A percentile compares a stretch with the other conserved stretches of the same genome.
phyloP scores from a whole-genome alignment of 2,113 vertebrate species.

The Symphodus melops region DNA sequence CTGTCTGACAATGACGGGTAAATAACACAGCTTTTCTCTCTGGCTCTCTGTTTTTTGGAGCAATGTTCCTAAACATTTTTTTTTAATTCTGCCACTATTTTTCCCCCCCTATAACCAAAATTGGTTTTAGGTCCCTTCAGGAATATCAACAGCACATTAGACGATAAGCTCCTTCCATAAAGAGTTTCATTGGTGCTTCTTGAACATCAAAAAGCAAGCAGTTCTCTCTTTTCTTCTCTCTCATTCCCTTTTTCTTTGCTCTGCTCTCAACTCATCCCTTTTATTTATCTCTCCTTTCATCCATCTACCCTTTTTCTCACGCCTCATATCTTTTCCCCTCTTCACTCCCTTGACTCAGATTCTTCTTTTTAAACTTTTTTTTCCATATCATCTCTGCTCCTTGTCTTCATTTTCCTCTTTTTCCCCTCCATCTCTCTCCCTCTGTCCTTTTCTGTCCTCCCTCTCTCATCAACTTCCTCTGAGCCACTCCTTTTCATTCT shows the following conservation, averaged over 20 bases:
- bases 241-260: constrained; percentile 23
- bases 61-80: constrained; percentile 21
- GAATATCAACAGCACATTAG: constrained; percentile 38
- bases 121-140: constrained; percentile 27
- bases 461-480: constrained; percentile 24
- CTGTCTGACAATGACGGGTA: constrained; percentile 68
- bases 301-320: constrained; percentile 3
- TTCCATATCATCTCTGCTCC: constrained; percentile 12
- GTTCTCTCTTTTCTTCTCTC: constrained; percentile 8
- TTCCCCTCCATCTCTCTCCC: background rate
- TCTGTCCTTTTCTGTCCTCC: constrained; percentile 19
- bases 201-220: constrained; percentile 53
- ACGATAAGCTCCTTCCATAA: constrained; percentile 45
- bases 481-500: constrained; percentile 13
- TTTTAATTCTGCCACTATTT: constrained; percentile 33
- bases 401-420: constrained; percentile 1
- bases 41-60: constrained; percentile 15
- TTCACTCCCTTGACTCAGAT: background rate
- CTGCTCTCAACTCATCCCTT: constrained; percentile 30
- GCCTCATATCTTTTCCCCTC: background rate
- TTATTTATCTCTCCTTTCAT: constrained; percentile 39
- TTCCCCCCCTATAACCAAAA: background rate
- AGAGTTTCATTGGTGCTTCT: constrained; percentile 49
- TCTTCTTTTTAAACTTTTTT: background rate
- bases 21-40: constrained; percentile 58